phyloP scores from a whole-genome alignment of 2,797 vertebrate genomes.

The Limosa lapponica region DNA sequence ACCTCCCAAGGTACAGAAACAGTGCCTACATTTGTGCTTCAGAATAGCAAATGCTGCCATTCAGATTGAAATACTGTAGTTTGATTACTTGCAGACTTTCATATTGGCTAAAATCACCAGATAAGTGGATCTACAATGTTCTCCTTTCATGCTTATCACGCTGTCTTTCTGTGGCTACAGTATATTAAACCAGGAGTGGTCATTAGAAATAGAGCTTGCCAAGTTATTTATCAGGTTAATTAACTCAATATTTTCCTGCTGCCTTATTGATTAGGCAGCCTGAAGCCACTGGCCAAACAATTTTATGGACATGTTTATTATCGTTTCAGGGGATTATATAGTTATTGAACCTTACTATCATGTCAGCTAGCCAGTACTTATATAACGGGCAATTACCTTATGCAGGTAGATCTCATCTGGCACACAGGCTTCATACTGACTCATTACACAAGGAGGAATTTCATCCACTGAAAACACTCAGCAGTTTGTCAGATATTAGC shows the following conservation, averaged over 20 bases:
- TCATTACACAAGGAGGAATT: not conserved
- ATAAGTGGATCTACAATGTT: not conserved
- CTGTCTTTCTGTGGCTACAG: not conserved
- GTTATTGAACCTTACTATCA: not conserved
- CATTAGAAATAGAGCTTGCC: not conserved
- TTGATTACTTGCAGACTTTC: not conserved
- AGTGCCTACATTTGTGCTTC: not conserved
- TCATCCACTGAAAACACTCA: not conserved
- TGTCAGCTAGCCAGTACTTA: not conserved
- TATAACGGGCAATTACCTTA: not conserved
- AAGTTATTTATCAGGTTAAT: constrained; percentile 35
- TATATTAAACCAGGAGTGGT: not conserved
- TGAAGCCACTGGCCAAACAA: not conserved
- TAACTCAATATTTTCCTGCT: constrained; percentile 2
- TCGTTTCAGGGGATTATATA: not conserved
- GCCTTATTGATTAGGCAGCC: constrained; percentile 5
- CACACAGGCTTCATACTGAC: not conserved
- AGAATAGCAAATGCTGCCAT: not conserved
- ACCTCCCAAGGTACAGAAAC: not conserved
- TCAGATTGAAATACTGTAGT: not conserved
- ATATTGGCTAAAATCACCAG: not conserved
- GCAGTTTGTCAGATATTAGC: not conserved
- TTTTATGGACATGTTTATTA: not conserved
- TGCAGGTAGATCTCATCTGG: not conserved
- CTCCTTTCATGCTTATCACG: not conserved